phyloP scores from a whole-genome alignment of 1,140 invertebrate species.

The Phthorimaea operculella region DNA sequence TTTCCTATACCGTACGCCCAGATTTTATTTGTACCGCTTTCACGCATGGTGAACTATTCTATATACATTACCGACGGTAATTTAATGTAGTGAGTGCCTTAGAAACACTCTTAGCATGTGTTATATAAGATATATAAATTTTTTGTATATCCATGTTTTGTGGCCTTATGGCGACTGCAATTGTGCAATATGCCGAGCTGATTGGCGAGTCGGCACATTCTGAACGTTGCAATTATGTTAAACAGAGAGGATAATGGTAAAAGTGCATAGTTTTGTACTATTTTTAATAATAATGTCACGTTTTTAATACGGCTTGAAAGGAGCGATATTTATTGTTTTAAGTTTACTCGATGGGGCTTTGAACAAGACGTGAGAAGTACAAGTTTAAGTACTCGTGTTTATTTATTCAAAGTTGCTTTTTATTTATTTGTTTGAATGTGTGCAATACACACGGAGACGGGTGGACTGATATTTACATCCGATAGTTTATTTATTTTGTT shows the following conservation, averaged over 20 bases:
- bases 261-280: slow-evolving; percentile 27
- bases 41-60: slow-evolving; percentile 39
- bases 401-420: slow-evolving; percentile 46
- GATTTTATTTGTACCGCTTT: slow-evolving; percentile 35
- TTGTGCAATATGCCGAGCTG: background rate
- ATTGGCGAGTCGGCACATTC: too few species aligned
- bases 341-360: slow-evolving; percentile 15
- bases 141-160: slow-evolving; percentile 26
- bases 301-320: slow-evolving; percentile 23
- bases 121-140: slow-evolving; percentile 9
- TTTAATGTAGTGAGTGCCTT: slow-evolving; percentile 61
- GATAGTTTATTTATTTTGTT: slow-evolving; percentile 41
- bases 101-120: slow-evolving; percentile 58
- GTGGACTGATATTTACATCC: slow-evolving; percentile 58
- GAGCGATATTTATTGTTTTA: slow-evolving; percentile 38
- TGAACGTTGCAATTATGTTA: slow-evolving; percentile 24
- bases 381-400: slow-evolving; percentile 40
- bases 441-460: slow-evolving; percentile 50
- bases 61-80: slow-evolving; percentile 50
- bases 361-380: slow-evolving; percentile 34
- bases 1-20: slow-evolving; percentile 14
- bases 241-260: slow-evolving; percentile 10
- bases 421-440: slow-evolving; percentile 41
- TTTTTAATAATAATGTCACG: slow-evolving; percentile 27
- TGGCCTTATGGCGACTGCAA: background rate